Conservation (phyloP, 2,797 vertebrate genomes). For the Rhincodon typus region DNA sequence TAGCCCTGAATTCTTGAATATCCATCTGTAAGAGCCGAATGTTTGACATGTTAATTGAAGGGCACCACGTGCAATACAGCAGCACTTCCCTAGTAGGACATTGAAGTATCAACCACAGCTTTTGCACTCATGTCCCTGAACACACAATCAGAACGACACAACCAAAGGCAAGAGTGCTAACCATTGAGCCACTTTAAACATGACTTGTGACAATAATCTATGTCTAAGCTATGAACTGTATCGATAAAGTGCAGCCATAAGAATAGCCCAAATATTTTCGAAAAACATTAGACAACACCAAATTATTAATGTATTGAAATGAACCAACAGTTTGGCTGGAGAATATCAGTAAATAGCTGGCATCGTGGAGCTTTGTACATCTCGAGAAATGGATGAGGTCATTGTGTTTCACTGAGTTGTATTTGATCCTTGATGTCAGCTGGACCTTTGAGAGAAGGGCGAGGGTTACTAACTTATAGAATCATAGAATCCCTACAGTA, state of each 20-base stretch:
- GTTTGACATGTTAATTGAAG: no score
- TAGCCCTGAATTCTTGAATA: background rate
- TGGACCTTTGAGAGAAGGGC: background rate
- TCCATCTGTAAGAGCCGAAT: background rate
- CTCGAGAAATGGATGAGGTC: background rate
- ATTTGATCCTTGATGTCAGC: no score
- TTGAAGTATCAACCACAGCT: background rate
- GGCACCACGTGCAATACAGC: background rate
- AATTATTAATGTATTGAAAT: no score
- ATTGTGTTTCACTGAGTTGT: background rate
- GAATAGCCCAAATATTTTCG: background rate
- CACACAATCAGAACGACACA: background rate
- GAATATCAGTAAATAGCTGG: no score
- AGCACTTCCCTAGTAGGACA: background rate
- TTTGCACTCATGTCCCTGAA: background rate
- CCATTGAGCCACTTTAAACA: background rate
- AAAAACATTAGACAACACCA: no score
- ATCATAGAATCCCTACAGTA: no score
- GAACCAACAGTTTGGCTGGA: background rate
- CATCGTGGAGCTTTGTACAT: background rate
- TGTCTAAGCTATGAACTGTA: background rate
- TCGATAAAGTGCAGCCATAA: background rate
- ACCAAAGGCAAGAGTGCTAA: background rate
- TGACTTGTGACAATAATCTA: background rate
- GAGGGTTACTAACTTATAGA: background rate